These are phyloP conservation scores for Pyrocephalus nanus DNA, from an alignment of 2,797 vertebrate species.

Conservation along the genomic window DNA sequence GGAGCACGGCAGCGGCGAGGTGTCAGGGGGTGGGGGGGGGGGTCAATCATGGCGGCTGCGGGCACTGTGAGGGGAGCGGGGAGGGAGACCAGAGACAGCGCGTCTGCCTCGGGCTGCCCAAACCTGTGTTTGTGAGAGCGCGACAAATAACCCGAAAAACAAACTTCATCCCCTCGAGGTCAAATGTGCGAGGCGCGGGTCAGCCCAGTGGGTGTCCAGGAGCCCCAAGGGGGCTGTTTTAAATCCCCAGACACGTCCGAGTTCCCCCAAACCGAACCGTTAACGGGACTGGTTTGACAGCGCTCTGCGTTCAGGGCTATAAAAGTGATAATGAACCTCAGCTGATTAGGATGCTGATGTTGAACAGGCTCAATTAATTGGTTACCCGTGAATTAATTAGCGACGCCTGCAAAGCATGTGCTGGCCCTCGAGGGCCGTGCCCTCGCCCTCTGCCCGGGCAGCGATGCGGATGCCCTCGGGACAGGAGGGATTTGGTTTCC, in stretches of 20 bases:
- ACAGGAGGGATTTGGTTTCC: neutral
- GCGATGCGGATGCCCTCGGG: rapidly evolving
- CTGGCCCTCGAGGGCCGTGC: neutral
- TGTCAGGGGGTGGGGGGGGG: rapidly evolving
- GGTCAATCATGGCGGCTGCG: rapidly evolving
- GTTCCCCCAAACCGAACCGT: rapidly evolving
- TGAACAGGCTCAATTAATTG: neutral
- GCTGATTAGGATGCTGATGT: neutral
- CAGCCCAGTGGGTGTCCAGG: neutral
- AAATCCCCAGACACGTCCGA: neutral
- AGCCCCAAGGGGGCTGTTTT: neutral
- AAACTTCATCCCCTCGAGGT: rapidly evolving
- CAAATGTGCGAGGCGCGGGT: neutral
- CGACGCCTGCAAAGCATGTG: rapidly evolving
- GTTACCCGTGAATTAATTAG: neutral
- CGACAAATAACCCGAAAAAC: neutral
- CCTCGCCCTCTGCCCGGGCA: neutral
- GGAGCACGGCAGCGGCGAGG: rapidly evolving
- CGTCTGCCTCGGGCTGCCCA: rapidly evolving
- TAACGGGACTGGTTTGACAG: neutral
- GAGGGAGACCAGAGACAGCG: rapidly evolving
- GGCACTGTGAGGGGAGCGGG: rapidly evolving
- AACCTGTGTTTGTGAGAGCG: rapidly evolving
- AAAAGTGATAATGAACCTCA: neutral
- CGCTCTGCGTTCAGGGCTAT: neutral